Evolutionary conservation across 2,797 vertebrate species (phyloP).

Genomic region (Girardinus metallicus): DNA sequence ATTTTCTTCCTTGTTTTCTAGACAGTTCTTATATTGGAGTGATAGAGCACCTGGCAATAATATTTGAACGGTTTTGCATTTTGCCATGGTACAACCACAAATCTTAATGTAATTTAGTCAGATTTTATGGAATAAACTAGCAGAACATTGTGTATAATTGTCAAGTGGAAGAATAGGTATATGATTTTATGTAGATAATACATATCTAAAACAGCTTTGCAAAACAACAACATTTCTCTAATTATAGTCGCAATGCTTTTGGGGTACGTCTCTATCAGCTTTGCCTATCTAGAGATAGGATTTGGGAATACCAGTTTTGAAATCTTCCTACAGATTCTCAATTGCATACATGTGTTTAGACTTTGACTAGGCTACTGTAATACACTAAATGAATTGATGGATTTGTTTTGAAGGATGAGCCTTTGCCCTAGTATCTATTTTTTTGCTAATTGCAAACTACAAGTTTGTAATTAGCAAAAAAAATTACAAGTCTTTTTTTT

Average conservation of each 20-base stretch:
- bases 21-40: not conserved
- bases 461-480: too few relatives aligned
- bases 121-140: not conserved
- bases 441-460: not conserved
- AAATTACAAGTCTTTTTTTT: too few relatives aligned
- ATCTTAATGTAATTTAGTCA: not conserved
- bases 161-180: not conserved
- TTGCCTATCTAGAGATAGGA: not conserved
- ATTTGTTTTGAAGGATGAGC: not conserved
- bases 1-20: conserved; percentile 7
- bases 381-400: not conserved
- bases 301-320: not conserved
- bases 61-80: not conserved
- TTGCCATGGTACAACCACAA: not conserved
- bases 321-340: not conserved
- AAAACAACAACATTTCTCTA: not conserved
- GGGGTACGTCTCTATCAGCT: not conserved
- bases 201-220: not conserved
- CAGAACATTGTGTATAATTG: not conserved
- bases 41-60: not conserved
- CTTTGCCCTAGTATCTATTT: not conserved
- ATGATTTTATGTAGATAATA: not conserved
- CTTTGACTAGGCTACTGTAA: not conserved
- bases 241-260: not conserved
- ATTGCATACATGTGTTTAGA: not conserved